Evolutionary conservation across 2,797 vertebrate genomes (phyloP).

Genomic region (Acanthiza pusilla): DNA sequence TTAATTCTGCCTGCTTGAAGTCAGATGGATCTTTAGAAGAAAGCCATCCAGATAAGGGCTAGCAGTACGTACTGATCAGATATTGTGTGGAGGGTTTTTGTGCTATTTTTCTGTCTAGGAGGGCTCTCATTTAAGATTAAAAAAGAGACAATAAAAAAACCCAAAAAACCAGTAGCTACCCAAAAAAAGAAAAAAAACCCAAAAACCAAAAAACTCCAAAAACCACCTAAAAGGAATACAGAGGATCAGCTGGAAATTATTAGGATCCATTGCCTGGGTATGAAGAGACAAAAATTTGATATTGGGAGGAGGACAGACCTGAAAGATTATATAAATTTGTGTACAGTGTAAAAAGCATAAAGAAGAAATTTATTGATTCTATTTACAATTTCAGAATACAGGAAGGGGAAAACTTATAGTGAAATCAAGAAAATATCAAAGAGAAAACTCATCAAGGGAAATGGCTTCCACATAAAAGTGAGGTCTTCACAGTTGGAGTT

Average conservation of each 20-base stretch:
- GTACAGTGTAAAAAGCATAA: neutral
- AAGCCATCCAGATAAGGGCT: neutral
- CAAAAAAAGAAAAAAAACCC: neutral
- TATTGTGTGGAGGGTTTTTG: neutral
- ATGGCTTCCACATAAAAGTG: neutral
- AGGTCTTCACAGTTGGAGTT: neutral
- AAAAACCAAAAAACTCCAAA: too few species aligned
- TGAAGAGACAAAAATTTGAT: neutral
- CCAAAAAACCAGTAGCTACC: neutral
- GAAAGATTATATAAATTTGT: neutral
- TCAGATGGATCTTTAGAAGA: neutral
- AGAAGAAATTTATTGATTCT: neutral
- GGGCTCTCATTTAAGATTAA: neutral
- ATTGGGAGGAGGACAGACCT: neutral
- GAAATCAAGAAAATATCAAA: neutral
- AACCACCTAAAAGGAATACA: neutral
- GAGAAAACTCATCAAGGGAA: neutral
- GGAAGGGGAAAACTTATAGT: neutral
- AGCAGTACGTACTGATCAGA: neutral
- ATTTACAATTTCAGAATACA: neutral
- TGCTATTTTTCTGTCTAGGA: neutral
- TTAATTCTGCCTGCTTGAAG: neutral
- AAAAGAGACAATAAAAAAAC: neutral
- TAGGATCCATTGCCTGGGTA: neutral
- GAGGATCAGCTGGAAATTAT: neutral